These are phyloP conservation scores for Poecilus cupreus DNA, from an alignment of 2,888 invertebrate genomes.

Conservation along the genomic window DNA sequence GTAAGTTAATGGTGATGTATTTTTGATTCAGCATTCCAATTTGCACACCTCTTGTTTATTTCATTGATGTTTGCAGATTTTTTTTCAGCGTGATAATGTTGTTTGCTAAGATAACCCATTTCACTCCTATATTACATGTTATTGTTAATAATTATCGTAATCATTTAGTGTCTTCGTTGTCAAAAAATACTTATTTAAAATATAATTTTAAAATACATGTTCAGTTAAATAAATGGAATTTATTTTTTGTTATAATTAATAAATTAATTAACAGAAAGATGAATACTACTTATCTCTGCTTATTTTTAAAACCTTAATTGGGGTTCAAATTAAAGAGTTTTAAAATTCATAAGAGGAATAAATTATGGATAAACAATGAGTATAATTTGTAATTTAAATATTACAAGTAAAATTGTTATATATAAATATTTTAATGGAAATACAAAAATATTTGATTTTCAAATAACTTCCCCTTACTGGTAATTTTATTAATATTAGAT, in stretches of 20 bases:
- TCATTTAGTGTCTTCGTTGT: not conserved
- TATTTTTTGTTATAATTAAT: constrained; percentile 37
- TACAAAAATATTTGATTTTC: too few relatives aligned
- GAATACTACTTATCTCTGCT: too few relatives aligned
- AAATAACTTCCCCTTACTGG: too few relatives aligned
- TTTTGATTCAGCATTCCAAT: constrained; percentile 29
- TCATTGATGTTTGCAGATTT: not conserved
- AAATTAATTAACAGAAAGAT: constrained; percentile 11
- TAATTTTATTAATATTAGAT: too few relatives aligned
- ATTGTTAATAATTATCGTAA: constrained; percentile 22
- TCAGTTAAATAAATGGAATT: constrained; percentile 31
- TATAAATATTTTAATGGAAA: too few relatives aligned
- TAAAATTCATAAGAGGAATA: too few relatives aligned
- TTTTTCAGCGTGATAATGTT: constrained; percentile 7
- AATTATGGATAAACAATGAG: too few relatives aligned
- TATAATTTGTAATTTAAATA: too few relatives aligned
- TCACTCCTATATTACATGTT: constrained; percentile 6
- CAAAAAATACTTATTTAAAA: constrained; percentile 20
- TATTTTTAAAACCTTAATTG: too few relatives aligned
- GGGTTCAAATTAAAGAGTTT: too few relatives aligned
- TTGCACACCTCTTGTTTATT: constrained; percentile 30
- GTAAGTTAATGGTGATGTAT: not conserved
- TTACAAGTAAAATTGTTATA: too few relatives aligned
- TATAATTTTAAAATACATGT: constrained; percentile 3
- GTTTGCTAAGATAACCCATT: constrained; percentile 2